These are phyloP conservation scores for Zygaena filipendulae DNA, from an alignment of 2,888 invertebrate species.

Conservation along the genomic window DNA sequence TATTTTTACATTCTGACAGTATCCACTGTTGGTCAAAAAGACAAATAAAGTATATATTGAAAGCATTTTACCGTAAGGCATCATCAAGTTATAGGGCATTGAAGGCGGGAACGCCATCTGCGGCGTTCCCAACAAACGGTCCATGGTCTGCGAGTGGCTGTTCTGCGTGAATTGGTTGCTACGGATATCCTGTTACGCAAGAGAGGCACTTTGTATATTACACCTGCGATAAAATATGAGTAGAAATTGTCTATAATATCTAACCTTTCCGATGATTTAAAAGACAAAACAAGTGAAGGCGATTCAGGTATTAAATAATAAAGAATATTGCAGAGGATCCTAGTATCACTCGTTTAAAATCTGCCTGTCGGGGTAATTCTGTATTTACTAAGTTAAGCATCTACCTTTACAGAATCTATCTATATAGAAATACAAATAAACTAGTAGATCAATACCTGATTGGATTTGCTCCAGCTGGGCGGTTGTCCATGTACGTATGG, in stretches of 20 bases:
- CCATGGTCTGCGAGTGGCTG: slow-evolving; percentile 62
- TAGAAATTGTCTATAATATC: background rate
- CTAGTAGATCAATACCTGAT: too few relatives aligned
- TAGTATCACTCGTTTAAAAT: too few relatives aligned
- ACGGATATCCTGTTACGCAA: slow-evolving; percentile 45
- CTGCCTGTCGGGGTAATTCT: too few relatives aligned
- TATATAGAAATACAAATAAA: too few relatives aligned
- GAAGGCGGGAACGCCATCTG: slow-evolving; percentile 49
- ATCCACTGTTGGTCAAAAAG: too few relatives aligned
- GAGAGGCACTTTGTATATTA: too few relatives aligned
- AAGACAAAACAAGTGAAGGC: background rate
- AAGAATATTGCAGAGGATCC: too few relatives aligned
- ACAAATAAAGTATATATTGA: too few relatives aligned
- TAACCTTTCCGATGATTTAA: background rate
- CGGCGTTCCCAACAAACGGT: slow-evolving; percentile 48
- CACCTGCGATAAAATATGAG: too few relatives aligned
- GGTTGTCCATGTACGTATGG: slow-evolving; percentile 44
- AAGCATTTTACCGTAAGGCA: slow-evolving; percentile 61
- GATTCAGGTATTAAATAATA: background rate
- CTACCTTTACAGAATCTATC: too few relatives aligned
- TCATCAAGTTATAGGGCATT: slow-evolving; percentile 59
- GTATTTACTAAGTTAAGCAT: too few relatives aligned
- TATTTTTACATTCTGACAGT: too few relatives aligned
- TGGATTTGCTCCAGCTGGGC: slow-evolving; percentile 51
- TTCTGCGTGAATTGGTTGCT: slow-evolving; percentile 61